These are phyloP conservation scores for Scartelaos histophorus DNA, from an alignment of 2,113 vertebrate genomes.

Conservation along the genomic window DNA sequence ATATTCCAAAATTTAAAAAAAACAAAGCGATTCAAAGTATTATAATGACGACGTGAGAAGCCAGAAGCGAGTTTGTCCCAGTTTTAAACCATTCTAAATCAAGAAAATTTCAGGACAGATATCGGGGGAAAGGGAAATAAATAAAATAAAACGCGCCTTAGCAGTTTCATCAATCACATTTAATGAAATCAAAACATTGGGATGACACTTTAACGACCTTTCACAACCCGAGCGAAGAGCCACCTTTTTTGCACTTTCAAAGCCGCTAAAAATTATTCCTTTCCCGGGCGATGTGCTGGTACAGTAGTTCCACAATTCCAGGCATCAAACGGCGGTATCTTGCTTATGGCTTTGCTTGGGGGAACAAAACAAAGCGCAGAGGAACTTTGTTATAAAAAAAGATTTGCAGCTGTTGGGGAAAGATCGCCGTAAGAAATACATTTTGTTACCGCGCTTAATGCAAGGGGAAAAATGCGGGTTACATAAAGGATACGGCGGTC, in stretches of 20 bases:
- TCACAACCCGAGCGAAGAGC: neutral
- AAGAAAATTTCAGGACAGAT: no score
- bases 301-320: conserved; percentile 4
- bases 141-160: no score
- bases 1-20: no score
- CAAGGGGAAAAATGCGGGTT: neutral
- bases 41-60: no score
- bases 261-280: neutral
- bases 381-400: conserved; percentile 9
- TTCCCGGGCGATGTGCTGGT: neutral
- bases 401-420: conserved; percentile 1
- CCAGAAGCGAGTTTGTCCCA: no score
- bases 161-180: neutral
- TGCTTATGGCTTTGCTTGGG: conserved; percentile 7
- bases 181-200: neutral
- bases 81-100: no score
- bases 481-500: neutral
- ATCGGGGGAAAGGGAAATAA: no score
- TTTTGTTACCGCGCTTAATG: neutral
- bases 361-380: conserved; percentile 3
- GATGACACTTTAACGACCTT: neutral
- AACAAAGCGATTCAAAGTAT: no score
- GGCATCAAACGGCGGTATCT: neutral
- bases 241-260: neutral
- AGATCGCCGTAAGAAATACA: neutral